Percentiles rank a stretch among this genome's conserved stretches.
Conservation (phyloP, 2,888 invertebrate species). For the Papilio demoleus region DNA sequence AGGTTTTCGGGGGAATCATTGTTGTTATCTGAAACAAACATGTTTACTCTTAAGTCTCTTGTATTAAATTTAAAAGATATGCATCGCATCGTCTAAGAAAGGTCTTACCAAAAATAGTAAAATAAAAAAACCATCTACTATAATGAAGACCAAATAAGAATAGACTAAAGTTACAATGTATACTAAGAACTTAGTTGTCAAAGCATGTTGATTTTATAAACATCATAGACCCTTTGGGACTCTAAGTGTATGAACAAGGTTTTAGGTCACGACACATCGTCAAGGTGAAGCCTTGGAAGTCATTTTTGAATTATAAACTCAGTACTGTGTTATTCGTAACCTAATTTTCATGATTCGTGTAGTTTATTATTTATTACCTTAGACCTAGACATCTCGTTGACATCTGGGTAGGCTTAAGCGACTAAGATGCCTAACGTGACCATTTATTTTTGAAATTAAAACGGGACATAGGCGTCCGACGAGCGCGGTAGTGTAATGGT, state of each 20-base stretch:
- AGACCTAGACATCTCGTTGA: neutral
- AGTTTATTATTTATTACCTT: conserved; percentile 24
- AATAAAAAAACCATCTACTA: too few relatives aligned
- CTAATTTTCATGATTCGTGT: conserved; percentile 12
- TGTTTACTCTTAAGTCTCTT: too few relatives aligned
- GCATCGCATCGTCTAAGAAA: too few relatives aligned
- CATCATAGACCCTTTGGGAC: conserved; percentile 9
- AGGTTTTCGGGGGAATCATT: conserved; percentile 63
- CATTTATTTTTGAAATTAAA: too few relatives aligned
- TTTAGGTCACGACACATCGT: conserved; percentile 21
- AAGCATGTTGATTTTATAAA: conserved; percentile 45
- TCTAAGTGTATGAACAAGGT: neutral
- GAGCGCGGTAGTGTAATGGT: too few relatives aligned
- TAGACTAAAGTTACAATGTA: neutral
- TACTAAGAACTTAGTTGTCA: conserved; percentile 41
- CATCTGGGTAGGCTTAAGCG: neutral
- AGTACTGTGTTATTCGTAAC: neutral
- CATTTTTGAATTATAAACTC: neutral
- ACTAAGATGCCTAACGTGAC: too few relatives aligned
- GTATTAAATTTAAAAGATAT: too few relatives aligned
- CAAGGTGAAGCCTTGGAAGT: neutral
- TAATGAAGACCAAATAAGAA: too few relatives aligned
- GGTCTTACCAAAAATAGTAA: too few relatives aligned
- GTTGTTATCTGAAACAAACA: conserved; percentile 63
- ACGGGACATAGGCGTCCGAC: too few relatives aligned